Base-by-base conservation (phyloP, 2,113 vertebrate genomes). In the Pangasianodon hypophthalmus region DNA sequence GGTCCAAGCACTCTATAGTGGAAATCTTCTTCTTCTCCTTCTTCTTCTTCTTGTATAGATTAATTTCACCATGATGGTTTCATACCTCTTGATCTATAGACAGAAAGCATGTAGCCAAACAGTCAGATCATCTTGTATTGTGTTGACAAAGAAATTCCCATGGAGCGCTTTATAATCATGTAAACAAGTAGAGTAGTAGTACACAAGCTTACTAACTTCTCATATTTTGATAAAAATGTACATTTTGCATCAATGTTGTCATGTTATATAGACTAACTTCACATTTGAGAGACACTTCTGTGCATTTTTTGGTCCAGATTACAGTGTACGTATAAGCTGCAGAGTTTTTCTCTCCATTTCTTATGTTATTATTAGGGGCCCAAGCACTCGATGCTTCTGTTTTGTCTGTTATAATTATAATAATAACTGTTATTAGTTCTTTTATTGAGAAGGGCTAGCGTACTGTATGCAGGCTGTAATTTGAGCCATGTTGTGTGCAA, bases 391-490 rank as follows among this genome's bases (percentile, higher is more conserved):
- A 9, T 11, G 54, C 8, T 10, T 58, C 0, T 37, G 37, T 37
- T 2, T 24, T 24, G 81, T 60, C 6, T 62, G 83, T 64, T 64
- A 26, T 46, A 29, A 85, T 85, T 64, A 84, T 26, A 13, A 14
- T 84, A 60, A 84, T 84, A 24, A 44, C 37, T 13, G 37, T 84
- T 44, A 84, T 84, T 84, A 56, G 58, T 58, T 9, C 54, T 83
- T n/a, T 10, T 3, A 11, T 16, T 19, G 79, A 82, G 29, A 54
- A n/a, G 50, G 1, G 16, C 29, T 26, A n/a, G 48, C 13, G 0
- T 16, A 16, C 77, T 6, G 46, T 0, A 29, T 52, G 46, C 77
- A 50, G 77, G 46, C 50, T 32, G n/a, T 81, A 52, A 54, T 81
- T 54, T 32, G 2, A 81, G 52, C 13, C 80, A 4, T 21, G 80